A percentile compares a stretch with the other conserved stretches of the same genome.
These are phyloP conservation scores for Drosophila prolongata DNA, from an alignment of 2,888 invertebrate genomes.

Conservation along the genomic window DNA sequence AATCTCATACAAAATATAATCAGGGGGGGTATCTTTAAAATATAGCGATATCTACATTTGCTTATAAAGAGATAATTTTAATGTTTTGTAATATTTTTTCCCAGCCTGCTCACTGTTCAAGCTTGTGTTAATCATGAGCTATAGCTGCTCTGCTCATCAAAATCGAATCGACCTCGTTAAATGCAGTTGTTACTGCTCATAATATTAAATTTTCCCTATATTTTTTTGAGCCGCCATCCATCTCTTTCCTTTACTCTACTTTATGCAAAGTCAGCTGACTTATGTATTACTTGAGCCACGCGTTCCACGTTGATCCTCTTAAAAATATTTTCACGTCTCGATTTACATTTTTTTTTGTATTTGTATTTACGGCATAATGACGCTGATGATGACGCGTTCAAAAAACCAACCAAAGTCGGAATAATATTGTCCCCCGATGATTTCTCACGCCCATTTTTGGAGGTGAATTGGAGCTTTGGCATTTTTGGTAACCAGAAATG, in stretches of 20 bases:
- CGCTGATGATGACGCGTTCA: slow-evolving; percentile 62
- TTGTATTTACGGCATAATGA: slow-evolving; percentile 46
- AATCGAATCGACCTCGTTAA: slow-evolving; percentile 23
- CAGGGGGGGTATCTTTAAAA: too few species aligned
- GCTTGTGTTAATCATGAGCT: too few species aligned
- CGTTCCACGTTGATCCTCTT: not conserved
- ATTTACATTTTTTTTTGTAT: slow-evolving; percentile 3
- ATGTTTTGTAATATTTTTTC: too few species aligned
- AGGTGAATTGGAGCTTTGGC: slow-evolving; percentile 24
- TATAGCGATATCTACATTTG: too few species aligned
- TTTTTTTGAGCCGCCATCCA: too few species aligned
- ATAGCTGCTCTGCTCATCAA: not conserved
- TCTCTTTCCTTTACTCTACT: not conserved
- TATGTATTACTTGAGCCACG: slow-evolving; percentile 8
- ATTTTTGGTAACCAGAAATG: slow-evolving; percentile 36
- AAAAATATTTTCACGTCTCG: slow-evolving; percentile 39
- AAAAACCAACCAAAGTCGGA: not conserved
- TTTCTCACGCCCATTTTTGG: slow-evolving; percentile 76
- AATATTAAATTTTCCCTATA: not conserved
- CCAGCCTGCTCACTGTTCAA: too few species aligned
- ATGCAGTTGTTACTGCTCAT: slow-evolving; percentile 25
- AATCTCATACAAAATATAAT: too few species aligned
- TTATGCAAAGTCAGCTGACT: slow-evolving; percentile 18
- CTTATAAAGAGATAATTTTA: too few species aligned
- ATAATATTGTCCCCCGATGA: slow-evolving; percentile 40